Evolutionary conservation across 2,888 invertebrate species (phyloP), one percentile per base, ranked within the genome.

Genomic region (Dynastes hyllus): DNA sequence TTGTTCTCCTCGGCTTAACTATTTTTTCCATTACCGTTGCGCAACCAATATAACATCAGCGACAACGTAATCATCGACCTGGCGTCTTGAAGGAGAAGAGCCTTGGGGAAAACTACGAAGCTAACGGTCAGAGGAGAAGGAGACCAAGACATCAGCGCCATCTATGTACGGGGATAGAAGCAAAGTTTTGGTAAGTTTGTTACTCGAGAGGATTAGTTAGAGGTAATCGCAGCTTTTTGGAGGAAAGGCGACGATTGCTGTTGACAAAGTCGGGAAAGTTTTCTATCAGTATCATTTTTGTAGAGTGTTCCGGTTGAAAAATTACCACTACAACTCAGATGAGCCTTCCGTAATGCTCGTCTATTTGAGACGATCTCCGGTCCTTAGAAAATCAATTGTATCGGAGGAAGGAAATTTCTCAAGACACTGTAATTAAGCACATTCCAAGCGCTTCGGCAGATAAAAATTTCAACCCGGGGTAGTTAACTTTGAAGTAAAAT

Each of bases 1-100:
- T 84, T 85, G 84, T 85, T 84, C 67, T 77, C 67, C 37, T 45
- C 67, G 32, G 37, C 32, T 27, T 67, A 67, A 45, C 51, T 16
- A 40, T 73, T 40, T 73, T 73, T 58, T 51, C 5, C 58, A 27
- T 40, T 55, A 32, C 51, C 58, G 40, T 40, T 61, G 16, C 9
- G 45, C n/a, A n/a, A n/a, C n/a, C n/a, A n/a, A n/a, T n/a, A n/a
- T n/a, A n/a, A n/a, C n/a, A n/a, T n/a, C n/a, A n/a, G n/a, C n/a
- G n/a, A n/a, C n/a, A n/a, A n/a, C n/a, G n/a, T n/a, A 73, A 73
- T 73, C 73, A 73, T 73, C 73, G 32, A 22, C 51, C 69, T 22
- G 58, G 45, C 51, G 55, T 73, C 73, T 73, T 11, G 63, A 29
- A 11, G 8, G 63, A 8, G 67, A n/a, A n/a, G n/a, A n/a, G n/a